Percentiles rank a stretch among this genome's conserved stretches.
Evolutionary conservation across 2,797 vertebrate genomes (phyloP).

Genomic region (Propithecus deckenii): DNA sequence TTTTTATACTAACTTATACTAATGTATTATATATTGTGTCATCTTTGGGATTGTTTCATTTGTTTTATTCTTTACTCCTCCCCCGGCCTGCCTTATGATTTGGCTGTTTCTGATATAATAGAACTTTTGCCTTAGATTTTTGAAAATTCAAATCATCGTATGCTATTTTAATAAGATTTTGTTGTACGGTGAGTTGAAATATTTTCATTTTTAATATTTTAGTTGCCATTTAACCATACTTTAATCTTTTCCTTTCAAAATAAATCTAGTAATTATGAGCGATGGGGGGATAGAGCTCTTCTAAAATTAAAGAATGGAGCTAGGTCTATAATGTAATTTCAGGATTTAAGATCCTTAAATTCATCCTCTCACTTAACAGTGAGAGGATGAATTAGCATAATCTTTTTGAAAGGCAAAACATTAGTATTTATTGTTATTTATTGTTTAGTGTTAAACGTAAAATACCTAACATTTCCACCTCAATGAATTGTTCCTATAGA

Average conservation of each 20-base stretch:
- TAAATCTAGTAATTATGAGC: background rate
- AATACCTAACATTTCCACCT: background rate
- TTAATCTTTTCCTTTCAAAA: background rate
- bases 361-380: background rate
- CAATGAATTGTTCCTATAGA: background rate
- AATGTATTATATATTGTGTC: background rate
- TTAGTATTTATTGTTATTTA: background rate
- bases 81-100: background rate
- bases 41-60: background rate
- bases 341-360: background rate
- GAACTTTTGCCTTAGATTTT: slow-evolving; percentile 11
- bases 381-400: background rate
- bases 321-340: background rate
- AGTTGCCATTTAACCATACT: background rate
- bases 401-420: background rate
- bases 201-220: slow-evolving; percentile 14
- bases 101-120: background rate
- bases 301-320: background rate
- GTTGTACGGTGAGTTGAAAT: background rate
- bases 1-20: background rate
- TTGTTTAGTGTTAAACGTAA: background rate
- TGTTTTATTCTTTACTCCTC: background rate
- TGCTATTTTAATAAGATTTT: slow-evolving; percentile 15
- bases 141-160: background rate
- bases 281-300: background rate